Percentiles rank a stretch among this genome's conserved stretches.
These are phyloP conservation scores for Paralvinella palmiformis DNA, from an alignment of 1,140 invertebrate genomes.

Conservation along the genomic window DNA sequence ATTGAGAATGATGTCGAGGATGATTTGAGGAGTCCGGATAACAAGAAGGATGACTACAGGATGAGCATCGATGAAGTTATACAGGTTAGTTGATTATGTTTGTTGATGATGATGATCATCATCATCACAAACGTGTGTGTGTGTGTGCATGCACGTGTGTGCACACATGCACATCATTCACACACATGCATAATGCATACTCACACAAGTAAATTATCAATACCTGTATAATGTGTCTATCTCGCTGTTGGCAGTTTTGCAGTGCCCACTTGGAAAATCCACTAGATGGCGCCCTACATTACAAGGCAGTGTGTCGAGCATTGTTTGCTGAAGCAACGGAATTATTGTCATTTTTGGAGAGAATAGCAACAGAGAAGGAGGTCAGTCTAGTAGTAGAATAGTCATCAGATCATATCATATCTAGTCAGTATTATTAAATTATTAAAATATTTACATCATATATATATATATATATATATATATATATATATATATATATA, in stretches of 20 bases:
- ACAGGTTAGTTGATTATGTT: conserved; percentile 29
- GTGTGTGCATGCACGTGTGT: too few species aligned
- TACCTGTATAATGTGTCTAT: neutral
- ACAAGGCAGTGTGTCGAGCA: conserved; percentile 82
- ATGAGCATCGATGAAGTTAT: conserved; percentile 41
- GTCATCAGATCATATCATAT: neutral
- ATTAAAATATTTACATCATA: too few species aligned
- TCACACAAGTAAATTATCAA: too few species aligned
- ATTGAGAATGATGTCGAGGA: conserved; percentile 32
- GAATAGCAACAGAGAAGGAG: conserved; percentile 56
- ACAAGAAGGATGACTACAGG: conserved; percentile 2
- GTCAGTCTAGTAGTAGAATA: too few species aligned
- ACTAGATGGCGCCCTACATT: conserved; percentile 68
- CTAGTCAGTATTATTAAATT: too few species aligned
- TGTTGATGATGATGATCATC: neutral
- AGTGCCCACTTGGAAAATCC: conserved; percentile 59
- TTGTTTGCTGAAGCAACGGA: conserved; percentile 84
- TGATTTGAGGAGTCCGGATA: conserved; percentile 17
- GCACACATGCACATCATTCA: too few species aligned
- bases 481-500: too few species aligned
- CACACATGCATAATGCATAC: too few species aligned
- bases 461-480: too few species aligned
- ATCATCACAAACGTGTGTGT: too few species aligned
- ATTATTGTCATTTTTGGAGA: conserved; percentile 79
- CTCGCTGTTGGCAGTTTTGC: conserved; percentile 59